These are phyloP conservation scores for Calephelis nemesis DNA, from an alignment of 1,140 invertebrate species.

Conservation along the genomic window DNA sequence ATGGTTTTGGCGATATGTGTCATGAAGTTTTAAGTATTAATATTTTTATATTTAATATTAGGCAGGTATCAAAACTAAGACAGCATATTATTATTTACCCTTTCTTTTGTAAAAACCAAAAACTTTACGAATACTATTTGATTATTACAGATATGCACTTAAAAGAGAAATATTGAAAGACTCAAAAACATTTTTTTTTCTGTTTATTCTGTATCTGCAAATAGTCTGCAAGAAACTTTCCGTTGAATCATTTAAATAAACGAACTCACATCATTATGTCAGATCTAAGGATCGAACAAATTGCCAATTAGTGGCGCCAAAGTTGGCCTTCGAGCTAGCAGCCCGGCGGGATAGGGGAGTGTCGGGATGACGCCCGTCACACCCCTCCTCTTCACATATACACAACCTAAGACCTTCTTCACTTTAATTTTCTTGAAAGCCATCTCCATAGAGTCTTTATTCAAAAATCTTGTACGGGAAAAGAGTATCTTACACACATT, in stretches of 20 bases:
- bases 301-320: slow-evolving; percentile 70
- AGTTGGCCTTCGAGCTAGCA: slow-evolving; percentile 45
- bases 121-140: no score
- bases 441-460: slow-evolving; percentile 72
- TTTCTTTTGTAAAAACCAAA: no score
- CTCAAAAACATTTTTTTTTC: not conserved
- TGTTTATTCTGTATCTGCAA: not conserved
- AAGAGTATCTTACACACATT: slow-evolving; percentile 37
- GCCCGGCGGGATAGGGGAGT: slow-evolving; percentile 33
- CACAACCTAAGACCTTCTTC: slow-evolving; percentile 35
- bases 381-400: slow-evolving; percentile 24
- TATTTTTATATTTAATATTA: no score
- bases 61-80: no score
- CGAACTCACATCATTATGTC: slow-evolving; percentile 77
- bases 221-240: slow-evolving; percentile 44
- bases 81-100: no score
- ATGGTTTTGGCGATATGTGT: no score
- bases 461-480: slow-evolving; percentile 70
- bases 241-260: slow-evolving; percentile 78
- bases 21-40: no score
- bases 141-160: not conserved
- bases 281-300: slow-evolving; percentile 77
- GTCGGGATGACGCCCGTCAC: slow-evolving; percentile 31
- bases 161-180: not conserved
- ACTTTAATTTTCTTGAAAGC: slow-evolving; percentile 76